Evolutionary conservation across 1,140 invertebrate species (phyloP).

Genomic region (Caenorhabditis tropicalis): DNA sequence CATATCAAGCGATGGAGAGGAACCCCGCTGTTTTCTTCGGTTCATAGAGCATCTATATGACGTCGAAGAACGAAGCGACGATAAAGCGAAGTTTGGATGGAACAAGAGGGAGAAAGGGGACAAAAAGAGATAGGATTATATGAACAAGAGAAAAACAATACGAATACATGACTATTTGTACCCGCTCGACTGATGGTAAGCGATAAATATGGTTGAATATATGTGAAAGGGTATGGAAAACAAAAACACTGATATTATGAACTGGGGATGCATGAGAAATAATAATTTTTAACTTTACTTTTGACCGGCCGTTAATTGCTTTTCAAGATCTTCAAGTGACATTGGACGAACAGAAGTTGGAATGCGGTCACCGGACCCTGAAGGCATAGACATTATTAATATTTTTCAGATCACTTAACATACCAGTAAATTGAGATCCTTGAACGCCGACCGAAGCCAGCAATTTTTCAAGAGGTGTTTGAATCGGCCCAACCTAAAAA

Average conservation of each 20-base stretch:
- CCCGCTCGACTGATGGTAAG: conserved; percentile 20
- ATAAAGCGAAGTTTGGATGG: conserved; percentile 35
- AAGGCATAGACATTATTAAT: not conserved
- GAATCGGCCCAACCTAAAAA: conserved; percentile 43
- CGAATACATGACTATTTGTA: conserved; percentile 42
- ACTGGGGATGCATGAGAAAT: not conserved
- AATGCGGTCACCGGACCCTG: conserved; percentile 28
- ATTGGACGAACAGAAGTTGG: conserved; percentile 38
- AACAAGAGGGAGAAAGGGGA: conserved; percentile 8
- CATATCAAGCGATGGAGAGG: not conserved
- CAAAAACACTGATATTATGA: conserved; percentile 8
- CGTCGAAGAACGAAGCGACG: not conserved
- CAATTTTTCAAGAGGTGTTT: conserved; percentile 50
- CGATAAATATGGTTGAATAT: conserved; percentile 40
- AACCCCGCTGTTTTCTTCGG: conserved; percentile 14
- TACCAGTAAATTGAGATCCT: conserved; percentile 44
- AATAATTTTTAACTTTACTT: not conserved
- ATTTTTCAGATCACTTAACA: not conserved
- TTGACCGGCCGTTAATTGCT: conserved; percentile 23
- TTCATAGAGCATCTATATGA: not conserved
- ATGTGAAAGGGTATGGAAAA: conserved; percentile 27
- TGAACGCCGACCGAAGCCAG: conserved; percentile 48
- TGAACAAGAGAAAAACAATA: conserved; percentile 34
- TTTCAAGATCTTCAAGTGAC: conserved; percentile 44
- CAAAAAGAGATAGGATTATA: not conserved